Conservation (phyloP, 1,140 invertebrate species). For the Lerema accius region DNA sequence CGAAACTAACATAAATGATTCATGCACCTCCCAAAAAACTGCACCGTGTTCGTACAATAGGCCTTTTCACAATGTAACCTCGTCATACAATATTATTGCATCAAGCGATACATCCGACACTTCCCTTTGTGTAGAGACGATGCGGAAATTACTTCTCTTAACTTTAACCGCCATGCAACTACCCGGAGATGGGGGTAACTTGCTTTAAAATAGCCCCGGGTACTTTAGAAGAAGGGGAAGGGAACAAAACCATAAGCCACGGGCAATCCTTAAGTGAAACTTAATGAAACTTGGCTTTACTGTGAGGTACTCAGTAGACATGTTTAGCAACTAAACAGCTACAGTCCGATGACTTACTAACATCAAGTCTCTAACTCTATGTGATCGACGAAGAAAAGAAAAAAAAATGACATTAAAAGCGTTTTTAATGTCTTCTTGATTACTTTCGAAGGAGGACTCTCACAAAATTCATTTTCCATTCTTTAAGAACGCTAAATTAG, state of each 20-base stretch:
- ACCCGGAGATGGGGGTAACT: slow-evolving; percentile 25
- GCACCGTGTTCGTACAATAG: background rate
- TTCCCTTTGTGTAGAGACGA: slow-evolving; percentile 58
- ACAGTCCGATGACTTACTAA: no score
- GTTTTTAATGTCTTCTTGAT: no score
- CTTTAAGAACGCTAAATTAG: no score
- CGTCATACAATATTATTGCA: slow-evolving; percentile 15
- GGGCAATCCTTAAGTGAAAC: slow-evolving; percentile 3
- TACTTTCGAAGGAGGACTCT: no score
- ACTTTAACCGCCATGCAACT: slow-evolving; percentile 49
- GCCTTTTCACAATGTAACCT: background rate
- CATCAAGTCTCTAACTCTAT: no score
- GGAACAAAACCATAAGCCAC: slow-evolving; percentile 1
- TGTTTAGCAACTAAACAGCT: no score
- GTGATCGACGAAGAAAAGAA: no score
- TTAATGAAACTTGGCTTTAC: background rate
- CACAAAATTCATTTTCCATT: no score
- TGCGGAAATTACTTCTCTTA: slow-evolving; percentile 64
- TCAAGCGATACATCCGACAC: slow-evolving; percentile 32
- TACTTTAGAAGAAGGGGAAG: background rate
- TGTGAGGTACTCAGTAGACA: background rate
- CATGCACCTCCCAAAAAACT: no score
- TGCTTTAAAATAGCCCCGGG: background rate
- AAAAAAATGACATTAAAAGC: no score
- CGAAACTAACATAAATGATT: no score